A percentile compares a stretch with the other conserved stretches of the same genome.
phyloP scores from a whole-genome alignment of 2,113 vertebrate genomes.

The Apus apus region DNA sequence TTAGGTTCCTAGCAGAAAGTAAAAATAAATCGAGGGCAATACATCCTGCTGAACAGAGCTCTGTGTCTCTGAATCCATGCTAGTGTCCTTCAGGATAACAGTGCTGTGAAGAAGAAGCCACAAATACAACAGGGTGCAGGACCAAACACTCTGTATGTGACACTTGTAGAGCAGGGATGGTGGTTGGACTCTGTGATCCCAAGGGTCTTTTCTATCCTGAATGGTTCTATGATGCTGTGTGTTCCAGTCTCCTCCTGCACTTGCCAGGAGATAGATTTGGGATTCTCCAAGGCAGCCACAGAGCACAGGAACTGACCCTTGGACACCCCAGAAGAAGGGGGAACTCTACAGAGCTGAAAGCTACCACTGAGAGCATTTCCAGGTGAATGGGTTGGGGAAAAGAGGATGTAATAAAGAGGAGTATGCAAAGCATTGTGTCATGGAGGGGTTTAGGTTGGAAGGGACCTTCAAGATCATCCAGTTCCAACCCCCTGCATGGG shows the following conservation, averaged over 20 bases:
- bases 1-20: background rate
- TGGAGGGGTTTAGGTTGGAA: too few species aligned
- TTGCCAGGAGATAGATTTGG: background rate
- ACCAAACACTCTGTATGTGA: background rate
- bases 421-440: too few species aligned
- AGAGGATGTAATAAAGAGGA: background rate
- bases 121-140: background rate
- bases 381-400: background rate
- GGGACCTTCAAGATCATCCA: too few species aligned
- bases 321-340: background rate
- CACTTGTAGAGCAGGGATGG: too few species aligned
- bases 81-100: background rate
- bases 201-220: too few species aligned
- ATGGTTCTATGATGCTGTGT: too few species aligned
- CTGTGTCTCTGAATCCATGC: background rate
- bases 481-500: too few species aligned
- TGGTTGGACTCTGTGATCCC: too few species aligned
- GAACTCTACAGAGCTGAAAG: background rate
- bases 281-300: background rate
- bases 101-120: too few species aligned
- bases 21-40: background rate
- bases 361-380: background rate
- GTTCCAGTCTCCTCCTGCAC: background rate
- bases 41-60: background rate
- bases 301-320: rapidly evolving